These are phyloP conservation scores for Epicampocera succincta DNA, from an alignment of 2,888 invertebrate species.

Conservation along the genomic window DNA sequence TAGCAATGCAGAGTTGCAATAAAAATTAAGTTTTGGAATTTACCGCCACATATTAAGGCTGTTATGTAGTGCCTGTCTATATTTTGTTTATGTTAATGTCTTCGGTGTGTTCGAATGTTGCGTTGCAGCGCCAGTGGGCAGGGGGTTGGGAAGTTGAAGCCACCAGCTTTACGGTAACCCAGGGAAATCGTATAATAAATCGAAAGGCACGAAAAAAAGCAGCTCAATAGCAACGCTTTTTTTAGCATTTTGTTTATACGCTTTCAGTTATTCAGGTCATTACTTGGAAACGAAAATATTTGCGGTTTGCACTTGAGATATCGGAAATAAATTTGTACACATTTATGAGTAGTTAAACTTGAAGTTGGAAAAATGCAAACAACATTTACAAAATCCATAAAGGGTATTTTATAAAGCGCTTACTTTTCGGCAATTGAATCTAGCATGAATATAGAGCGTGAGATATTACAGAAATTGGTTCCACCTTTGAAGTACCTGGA, in stretches of 20 bases:
- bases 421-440: no score
- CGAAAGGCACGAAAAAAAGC: conserved; percentile 71
- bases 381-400: no score
- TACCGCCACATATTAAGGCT: conserved; percentile 77
- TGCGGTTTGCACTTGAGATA: not conserved
- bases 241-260: conserved; percentile 62
- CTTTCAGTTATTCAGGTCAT: conserved; percentile 80
- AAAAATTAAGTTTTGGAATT: conserved; percentile 75
- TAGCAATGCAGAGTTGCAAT: conserved; percentile 42
- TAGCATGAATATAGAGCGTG: no score
- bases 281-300: conserved; percentile 76
- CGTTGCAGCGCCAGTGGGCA: not conserved
- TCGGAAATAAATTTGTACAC: conserved; percentile 6
- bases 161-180: conserved; percentile 43
- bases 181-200: conserved; percentile 44
- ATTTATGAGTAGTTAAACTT: no score
- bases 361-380: no score
- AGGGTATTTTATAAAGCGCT: no score
- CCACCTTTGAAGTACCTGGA: no score
- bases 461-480: no score
- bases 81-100: conserved; percentile 3
- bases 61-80: conserved; percentile 22
- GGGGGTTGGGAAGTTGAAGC: conserved; percentile 11
- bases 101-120: not conserved
- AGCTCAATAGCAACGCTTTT: conserved; percentile 77